These are phyloP conservation scores for Ifrita kowaldi DNA, from an alignment of 2,113 vertebrate species.

Conservation along the genomic window DNA sequence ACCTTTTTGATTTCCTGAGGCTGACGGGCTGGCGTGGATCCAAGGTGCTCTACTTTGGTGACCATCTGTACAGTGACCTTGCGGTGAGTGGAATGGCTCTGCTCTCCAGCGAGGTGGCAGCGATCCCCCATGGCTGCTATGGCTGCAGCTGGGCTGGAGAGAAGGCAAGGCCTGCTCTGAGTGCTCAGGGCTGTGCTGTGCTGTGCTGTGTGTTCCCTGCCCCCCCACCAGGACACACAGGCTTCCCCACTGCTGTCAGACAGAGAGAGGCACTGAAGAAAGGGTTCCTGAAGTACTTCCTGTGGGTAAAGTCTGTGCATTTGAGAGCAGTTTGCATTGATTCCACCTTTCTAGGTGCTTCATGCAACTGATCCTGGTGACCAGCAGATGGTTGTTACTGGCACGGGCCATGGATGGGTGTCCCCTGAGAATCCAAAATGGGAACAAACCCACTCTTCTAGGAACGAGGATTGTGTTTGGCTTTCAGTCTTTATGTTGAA, in stretches of 20 bases:
- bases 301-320: background rate
- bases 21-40: slow-evolving; percentile 93
- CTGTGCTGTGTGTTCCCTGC: background rate
- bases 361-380: background rate
- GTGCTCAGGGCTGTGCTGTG: background rate
- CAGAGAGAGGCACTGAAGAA: background rate
- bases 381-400: background rate
- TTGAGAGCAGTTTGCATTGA: background rate
- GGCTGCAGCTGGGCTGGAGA: background rate
- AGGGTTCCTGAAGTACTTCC: background rate
- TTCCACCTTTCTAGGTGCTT: background rate
- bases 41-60: slow-evolving; percentile 94
- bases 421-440: background rate
- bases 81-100: slow-evolving; percentile 77
- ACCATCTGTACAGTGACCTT: slow-evolving; percentile 95
- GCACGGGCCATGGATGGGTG: background rate
- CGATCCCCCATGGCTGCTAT: background rate
- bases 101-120: background rate
- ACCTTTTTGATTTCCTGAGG: slow-evolving; percentile 90
- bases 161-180: background rate
- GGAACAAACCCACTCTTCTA: background rate
- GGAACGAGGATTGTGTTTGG: background rate
- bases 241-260: background rate
- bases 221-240: accelerated
- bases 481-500: background rate